A percentile compares a stretch with the other conserved stretches of the same genome.
These are phyloP conservation scores for Neodiprion pinetum DNA, from an alignment of 1,140 invertebrate species.

Conservation along the genomic window DNA sequence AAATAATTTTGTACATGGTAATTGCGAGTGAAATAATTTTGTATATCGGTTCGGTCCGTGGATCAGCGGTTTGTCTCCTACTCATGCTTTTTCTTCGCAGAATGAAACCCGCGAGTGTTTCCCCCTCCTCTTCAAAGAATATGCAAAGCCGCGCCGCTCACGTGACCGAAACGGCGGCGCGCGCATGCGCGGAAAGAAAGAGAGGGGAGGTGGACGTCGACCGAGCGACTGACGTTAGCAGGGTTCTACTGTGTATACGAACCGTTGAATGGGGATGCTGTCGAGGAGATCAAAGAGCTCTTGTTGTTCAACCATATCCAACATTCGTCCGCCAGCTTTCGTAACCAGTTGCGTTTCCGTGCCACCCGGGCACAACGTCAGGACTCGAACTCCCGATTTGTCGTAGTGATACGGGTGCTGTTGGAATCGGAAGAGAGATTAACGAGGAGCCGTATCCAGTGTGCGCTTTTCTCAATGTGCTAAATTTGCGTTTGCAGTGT, in stretches of 20 bases:
- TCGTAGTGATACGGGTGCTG: constrained; percentile 57
- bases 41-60: too few species aligned
- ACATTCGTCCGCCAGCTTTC: constrained; percentile 34
- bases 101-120: too few species aligned
- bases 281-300: too few species aligned
- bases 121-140: too few species aligned
- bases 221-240: not conserved
- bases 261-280: not conserved
- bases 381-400: constrained; percentile 56
- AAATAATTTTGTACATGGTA: too few species aligned
- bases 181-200: too few species aligned
- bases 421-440: not conserved
- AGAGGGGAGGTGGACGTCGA: too few species aligned
- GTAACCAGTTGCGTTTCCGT: constrained; percentile 43
- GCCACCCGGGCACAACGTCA: constrained; percentile 58
- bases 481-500: not conserved
- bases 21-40: too few species aligned
- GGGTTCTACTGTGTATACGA: not conserved
- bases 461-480: not conserved
- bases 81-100: too few species aligned
- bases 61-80: too few species aligned
- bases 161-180: too few species aligned
- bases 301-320: constrained; percentile 34
- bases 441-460: not conserved
- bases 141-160: too few species aligned